phyloP scores from a whole-genome alignment of 2,888 invertebrate species.

The Drosophila barbarae region DNA sequence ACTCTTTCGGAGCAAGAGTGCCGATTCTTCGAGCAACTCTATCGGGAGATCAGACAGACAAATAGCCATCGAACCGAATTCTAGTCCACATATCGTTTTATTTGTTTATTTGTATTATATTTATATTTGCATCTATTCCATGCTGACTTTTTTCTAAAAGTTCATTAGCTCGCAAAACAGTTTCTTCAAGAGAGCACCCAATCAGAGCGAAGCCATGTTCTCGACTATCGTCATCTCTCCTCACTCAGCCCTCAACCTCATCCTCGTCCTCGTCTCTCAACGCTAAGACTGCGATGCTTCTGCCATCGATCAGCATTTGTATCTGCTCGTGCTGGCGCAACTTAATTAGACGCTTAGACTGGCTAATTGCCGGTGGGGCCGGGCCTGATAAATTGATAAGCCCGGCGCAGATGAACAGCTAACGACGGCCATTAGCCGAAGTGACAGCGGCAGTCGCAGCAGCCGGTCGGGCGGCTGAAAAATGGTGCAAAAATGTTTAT shows the following conservation, averaged over 20 bases:
- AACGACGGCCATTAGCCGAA: slow-evolving; percentile 67
- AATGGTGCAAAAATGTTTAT: slow-evolving; percentile 70
- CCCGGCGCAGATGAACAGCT: slow-evolving; percentile 67
- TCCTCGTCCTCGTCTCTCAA: slow-evolving; percentile 7
- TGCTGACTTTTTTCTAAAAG: background rate
- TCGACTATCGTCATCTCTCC: slow-evolving; percentile 4
- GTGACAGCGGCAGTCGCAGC: slow-evolving; percentile 34
- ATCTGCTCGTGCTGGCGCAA: slow-evolving; percentile 53
- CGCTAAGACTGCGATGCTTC: slow-evolving; percentile 8
- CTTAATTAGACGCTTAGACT: slow-evolving; percentile 71
- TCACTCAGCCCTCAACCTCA: background rate
- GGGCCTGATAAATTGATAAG: slow-evolving; percentile 64
- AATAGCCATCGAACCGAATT: background rate
- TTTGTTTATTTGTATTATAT: background rate
- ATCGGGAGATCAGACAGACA: slow-evolving; percentile 24
- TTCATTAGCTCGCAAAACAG: no score
- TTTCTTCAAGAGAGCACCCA: no score
- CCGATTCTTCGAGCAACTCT: slow-evolving; percentile 49
- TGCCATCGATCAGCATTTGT: slow-evolving; percentile 62
- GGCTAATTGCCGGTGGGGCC: slow-evolving; percentile 60
- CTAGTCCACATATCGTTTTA: background rate
- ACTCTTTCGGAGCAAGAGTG: slow-evolving; percentile 58
- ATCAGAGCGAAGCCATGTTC: background rate
- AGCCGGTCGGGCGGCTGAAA: slow-evolving; percentile 41
- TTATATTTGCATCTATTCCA: background rate